A percentile compares a stretch with the other conserved stretches of the same genome.
Conservation (phyloP, 2,888 invertebrate species). For the Tachina fera region DNA sequence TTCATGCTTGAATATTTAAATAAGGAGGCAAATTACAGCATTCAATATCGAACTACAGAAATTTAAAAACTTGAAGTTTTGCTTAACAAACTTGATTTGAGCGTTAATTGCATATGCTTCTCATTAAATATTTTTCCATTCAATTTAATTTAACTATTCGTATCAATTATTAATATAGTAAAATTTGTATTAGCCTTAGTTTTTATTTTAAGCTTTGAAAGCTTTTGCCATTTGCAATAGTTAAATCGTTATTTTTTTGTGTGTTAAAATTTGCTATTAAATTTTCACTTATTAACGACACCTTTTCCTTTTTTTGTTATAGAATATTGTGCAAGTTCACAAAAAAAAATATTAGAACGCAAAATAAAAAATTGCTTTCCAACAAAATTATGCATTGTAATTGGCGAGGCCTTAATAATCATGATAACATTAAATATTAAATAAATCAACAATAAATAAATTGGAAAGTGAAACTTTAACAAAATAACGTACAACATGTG, state of each 20-base stretch:
- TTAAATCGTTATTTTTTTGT: not conserved
- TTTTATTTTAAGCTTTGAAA: slow-evolving; percentile 11
- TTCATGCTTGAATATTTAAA: too few relatives aligned
- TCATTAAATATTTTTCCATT: too few relatives aligned
- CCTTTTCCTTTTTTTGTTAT: not conserved
- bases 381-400: slow-evolving; percentile 14
- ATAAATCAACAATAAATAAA: slow-evolving; percentile 51
- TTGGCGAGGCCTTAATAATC: slow-evolving; percentile 36
- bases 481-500: slow-evolving; percentile 61
- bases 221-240: not conserved
- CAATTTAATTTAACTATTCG: too few relatives aligned
- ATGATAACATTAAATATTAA: slow-evolving; percentile 36
- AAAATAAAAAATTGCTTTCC: slow-evolving; percentile 4
- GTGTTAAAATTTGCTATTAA: not conserved
- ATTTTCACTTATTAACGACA: not conserved
- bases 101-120: too few relatives aligned
- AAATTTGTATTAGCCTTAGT: too few relatives aligned
- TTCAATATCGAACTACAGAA: too few relatives aligned
- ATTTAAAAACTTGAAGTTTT: too few relatives aligned
- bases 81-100: too few relatives aligned
- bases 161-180: too few relatives aligned
- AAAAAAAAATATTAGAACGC: slow-evolving; percentile 23
- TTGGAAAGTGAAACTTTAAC: slow-evolving; percentile 4
- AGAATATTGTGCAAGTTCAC: not conserved
- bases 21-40: too few relatives aligned